Evolutionary conservation across 2,797 vertebrate species (phyloP).

Genomic region (Liasis olivaceus): DNA sequence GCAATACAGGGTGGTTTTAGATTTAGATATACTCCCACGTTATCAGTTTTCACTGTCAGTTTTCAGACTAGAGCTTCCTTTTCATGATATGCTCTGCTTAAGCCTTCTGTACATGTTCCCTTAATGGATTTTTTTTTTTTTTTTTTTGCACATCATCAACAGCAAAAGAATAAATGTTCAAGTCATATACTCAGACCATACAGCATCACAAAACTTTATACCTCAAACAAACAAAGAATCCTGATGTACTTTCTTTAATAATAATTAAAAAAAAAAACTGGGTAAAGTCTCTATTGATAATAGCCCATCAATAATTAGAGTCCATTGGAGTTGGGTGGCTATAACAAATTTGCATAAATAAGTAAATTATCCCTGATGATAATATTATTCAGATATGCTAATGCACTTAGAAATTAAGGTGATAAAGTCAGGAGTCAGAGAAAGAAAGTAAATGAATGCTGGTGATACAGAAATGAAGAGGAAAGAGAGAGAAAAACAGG

Average conservation of each 20-base stretch:
- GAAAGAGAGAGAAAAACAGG: neutral
- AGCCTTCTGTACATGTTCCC: slow-evolving; percentile 42
- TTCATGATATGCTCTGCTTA: slow-evolving; percentile 57
- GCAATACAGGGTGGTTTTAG: slow-evolving; percentile 39
- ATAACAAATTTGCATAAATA: neutral
- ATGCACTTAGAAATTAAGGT: neutral
- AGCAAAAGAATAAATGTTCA: slow-evolving; percentile 41
- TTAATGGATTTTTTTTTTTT: slow-evolving; percentile 18
- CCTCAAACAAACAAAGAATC: neutral
- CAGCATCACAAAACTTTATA: slow-evolving; percentile 13
- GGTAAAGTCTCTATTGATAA: neutral
- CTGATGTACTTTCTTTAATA: neutral
- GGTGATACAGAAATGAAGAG: neutral
- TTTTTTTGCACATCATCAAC: slow-evolving; percentile 20
- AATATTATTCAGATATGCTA: neutral
- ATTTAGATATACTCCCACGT: slow-evolving; percentile 58
- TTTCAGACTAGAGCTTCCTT: slow-evolving; percentile 57
- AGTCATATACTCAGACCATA: slow-evolving; percentile 24
- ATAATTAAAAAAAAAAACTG: neutral
- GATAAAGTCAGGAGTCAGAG: neutral
- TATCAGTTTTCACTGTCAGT: slow-evolving; percentile 61
- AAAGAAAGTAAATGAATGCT: neutral
- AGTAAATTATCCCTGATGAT: neutral
- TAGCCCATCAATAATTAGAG: neutral
- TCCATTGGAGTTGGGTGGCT: neutral